These are phyloP conservation scores for fruit fly (Drosophila melanogaster) DNA, from an alignment of 1,140 invertebrate genomes.

Conservation along the genomic window Release_6_plus_ISO1_MT NT_037436.4:6079001-6079500, in stretches of 20 bases:
- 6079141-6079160: constrained; percentile 98
- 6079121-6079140: constrained; percentile 94
- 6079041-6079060: constrained; percentile 97
- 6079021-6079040: constrained; percentile 96
- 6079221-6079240: constrained; percentile 94
- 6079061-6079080: constrained; percentile 95
- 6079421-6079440: constrained; percentile 93
- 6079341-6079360: constrained; percentile 94
- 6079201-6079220: constrained; percentile 95
- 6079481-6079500: constrained; percentile 86
- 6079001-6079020: constrained; percentile 96
- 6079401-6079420: constrained; percentile 91
- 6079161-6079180: constrained; percentile 96
- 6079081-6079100: constrained; percentile 96
- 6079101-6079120: constrained; percentile 97
- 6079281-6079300: constrained; percentile 79
- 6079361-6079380: constrained; percentile 93
- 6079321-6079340: constrained; percentile 83
- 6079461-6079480: constrained; percentile 91
- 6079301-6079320: neutral
- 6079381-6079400: constrained; percentile 94
- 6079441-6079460: constrained; percentile 95
- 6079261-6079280: constrained; percentile 98
- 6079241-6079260: constrained; percentile 97
- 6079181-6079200: constrained; percentile 95